Evolutionary conservation across 2,888 invertebrate species (phyloP).

Genomic region (Acrobasis repandana): DNA sequence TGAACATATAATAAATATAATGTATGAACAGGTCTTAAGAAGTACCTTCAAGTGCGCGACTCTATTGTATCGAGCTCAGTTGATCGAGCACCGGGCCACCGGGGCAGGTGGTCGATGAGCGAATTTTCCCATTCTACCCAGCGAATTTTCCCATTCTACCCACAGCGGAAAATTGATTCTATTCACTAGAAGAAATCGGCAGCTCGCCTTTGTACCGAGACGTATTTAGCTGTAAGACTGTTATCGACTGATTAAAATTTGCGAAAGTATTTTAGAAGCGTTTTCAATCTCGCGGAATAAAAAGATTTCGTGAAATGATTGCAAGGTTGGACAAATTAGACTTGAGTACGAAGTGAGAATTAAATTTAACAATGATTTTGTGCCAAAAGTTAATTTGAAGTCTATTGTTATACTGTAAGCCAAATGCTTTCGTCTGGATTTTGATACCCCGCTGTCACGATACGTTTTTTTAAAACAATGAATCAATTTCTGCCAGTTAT

Average conservation of each 20-base stretch:
- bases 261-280: constrained; percentile 12
- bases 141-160: constrained; percentile 51
- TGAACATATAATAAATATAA: too few relatives aligned
- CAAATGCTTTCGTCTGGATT: neutral
- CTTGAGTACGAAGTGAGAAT: neutral
- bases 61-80: constrained; percentile 52
- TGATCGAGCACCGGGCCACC: constrained; percentile 59
- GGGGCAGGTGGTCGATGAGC: constrained; percentile 64
- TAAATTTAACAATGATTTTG: too few relatives aligned
- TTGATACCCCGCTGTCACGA: constrained; percentile 11
- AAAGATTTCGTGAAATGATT: constrained; percentile 5
- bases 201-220: constrained; percentile 47
- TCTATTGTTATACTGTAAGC: neutral
- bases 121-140: constrained; percentile 49
- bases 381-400: too few relatives aligned
- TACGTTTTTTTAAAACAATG: constrained; percentile 11
- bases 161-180: constrained; percentile 59
- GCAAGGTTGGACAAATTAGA: neutral
- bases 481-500: constrained; percentile 11
- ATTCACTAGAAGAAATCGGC: constrained; percentile 50
- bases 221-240: constrained; percentile 26
- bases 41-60: constrained; percentile 44
- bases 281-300: neutral
- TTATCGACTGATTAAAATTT: constrained; percentile 24
- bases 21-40: constrained; percentile 37